phyloP scores from a whole-genome alignment of 1,140 invertebrate species.

The Halesus radiatus region DNA sequence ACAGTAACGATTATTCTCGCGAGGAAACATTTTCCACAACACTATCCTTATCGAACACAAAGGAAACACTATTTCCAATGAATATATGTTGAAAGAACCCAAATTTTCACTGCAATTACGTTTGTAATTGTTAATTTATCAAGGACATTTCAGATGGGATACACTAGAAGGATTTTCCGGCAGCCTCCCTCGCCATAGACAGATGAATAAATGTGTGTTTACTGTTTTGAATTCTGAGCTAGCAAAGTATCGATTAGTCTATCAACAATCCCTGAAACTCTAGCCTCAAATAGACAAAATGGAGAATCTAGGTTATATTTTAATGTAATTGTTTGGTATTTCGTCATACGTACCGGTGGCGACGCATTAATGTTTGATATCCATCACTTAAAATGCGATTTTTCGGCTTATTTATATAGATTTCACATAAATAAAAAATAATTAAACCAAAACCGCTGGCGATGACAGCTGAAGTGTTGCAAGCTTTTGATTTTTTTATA shows the following conservation, averaged over 20 bases:
- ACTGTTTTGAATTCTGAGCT: too few relatives aligned
- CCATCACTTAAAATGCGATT: background rate
- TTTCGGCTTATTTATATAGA: background rate
- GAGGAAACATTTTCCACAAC: too few relatives aligned
- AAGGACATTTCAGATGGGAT: too few relatives aligned
- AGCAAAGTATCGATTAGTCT: constrained; percentile 4
- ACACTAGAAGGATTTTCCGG: too few relatives aligned
- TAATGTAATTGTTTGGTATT: background rate
- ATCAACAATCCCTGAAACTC: constrained; percentile 18
- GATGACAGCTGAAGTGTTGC: constrained; percentile 29
- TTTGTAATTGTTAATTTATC: too few relatives aligned
- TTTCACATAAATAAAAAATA: constrained; percentile 37
- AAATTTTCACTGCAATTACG: too few relatives aligned
- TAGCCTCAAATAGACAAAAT: constrained; percentile 20
- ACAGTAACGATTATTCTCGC: too few relatives aligned
- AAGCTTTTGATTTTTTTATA: background rate
- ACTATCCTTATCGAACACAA: too few relatives aligned
- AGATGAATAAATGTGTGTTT: too few relatives aligned
- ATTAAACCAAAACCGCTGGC: constrained; percentile 23
- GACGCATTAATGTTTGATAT: constrained; percentile 9
- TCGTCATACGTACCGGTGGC: background rate
- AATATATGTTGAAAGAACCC: too few relatives aligned
- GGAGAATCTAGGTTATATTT: background rate
- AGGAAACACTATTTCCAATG: too few relatives aligned
- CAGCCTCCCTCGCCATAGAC: too few relatives aligned